These are phyloP conservation scores for Telmatochromis sp. DNA, from an alignment of 2,113 vertebrate species.

Conservation along the genomic window DNA sequence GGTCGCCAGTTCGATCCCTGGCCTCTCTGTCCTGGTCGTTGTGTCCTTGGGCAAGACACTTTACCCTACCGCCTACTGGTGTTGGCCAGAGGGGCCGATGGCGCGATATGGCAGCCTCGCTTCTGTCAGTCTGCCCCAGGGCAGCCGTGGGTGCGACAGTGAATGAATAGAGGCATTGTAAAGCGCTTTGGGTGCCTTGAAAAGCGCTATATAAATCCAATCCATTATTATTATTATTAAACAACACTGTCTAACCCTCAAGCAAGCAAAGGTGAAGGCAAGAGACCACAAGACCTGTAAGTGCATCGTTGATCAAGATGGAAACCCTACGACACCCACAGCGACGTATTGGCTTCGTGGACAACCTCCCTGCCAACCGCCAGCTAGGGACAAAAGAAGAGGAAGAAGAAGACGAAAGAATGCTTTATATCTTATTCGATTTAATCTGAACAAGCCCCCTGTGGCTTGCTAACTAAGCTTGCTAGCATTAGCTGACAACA, in stretches of 20 bases:
- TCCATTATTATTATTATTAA: background rate
- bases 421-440: background rate
- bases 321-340: background rate
- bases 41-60: too few species aligned
- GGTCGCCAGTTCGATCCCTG: too few species aligned
- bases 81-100: too few species aligned
- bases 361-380: background rate
- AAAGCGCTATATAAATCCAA: too few species aligned
- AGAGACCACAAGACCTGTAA: background rate
- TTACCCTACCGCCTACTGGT: too few species aligned
- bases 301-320: background rate
- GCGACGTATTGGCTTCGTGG: fast-evolving
- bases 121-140: too few species aligned
- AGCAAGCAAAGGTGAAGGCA: background rate
- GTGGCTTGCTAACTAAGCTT: background rate
- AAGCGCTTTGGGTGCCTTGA: too few species aligned
- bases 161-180: too few species aligned
- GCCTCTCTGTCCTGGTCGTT: too few species aligned
- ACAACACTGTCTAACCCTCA: fast-evolving
- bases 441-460: background rate
- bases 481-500: background rate
- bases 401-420: background rate
- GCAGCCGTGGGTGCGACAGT: too few species aligned
- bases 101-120: too few species aligned
- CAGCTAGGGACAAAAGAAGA: background rate